Conservation (phyloP, 2,113 vertebrate species). For the Synodontis membranacea region DNA sequence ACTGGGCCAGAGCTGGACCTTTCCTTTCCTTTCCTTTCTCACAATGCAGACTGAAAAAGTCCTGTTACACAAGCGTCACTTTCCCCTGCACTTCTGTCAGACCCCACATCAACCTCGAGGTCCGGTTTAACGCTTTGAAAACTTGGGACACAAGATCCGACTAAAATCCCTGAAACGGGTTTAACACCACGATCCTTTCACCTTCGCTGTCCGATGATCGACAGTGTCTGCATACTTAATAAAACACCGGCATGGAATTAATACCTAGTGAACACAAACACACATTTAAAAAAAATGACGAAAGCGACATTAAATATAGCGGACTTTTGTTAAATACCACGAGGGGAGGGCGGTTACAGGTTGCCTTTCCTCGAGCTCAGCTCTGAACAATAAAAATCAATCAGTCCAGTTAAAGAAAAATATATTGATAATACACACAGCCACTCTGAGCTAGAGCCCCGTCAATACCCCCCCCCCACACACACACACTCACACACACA, state of each 20-base stretch:
- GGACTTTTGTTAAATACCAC: background rate
- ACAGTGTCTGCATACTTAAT: constrained; percentile 39
- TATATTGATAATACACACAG: constrained; percentile 44
- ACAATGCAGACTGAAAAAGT: constrained; percentile 32
- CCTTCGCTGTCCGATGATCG: background rate
- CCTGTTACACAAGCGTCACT: constrained; percentile 11
- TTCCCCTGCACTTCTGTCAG: constrained; percentile 5
- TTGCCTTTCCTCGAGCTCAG: constrained; percentile 9
- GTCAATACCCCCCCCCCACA: background rate
- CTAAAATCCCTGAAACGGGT: constrained; percentile 18
- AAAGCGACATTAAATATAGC: background rate
- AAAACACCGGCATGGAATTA: constrained; percentile 21
- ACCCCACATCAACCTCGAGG: constrained; percentile 23
- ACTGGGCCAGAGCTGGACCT: constrained; percentile 56
- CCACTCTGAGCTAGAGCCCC: background rate
- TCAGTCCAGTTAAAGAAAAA: background rate
- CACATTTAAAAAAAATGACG: background rate
- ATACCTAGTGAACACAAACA: background rate
- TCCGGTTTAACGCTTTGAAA: background rate
- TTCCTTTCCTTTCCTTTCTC: constrained; percentile 34
- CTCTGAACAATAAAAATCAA: constrained; percentile 2
- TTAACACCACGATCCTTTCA: background rate
- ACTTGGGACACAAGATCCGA: background rate
- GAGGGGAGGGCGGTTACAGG: constrained; percentile 21
- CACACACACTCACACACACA: background rate